phyloP scores from a whole-genome alignment of 2,113 vertebrate genomes.

The Prionailurus bengalensis region DNA sequence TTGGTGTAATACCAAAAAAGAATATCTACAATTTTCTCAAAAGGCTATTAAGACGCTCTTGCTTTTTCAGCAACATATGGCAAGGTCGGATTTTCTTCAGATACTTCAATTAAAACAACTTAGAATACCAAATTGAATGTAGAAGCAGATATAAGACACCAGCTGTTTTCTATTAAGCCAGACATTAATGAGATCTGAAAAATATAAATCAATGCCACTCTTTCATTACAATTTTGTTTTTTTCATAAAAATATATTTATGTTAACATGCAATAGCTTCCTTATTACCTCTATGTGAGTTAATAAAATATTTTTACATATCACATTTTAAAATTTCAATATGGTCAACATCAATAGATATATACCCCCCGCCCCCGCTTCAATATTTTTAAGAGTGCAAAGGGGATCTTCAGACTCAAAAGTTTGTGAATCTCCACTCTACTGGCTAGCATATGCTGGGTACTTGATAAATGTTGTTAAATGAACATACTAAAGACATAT shows the following conservation, averaged over 20 bases:
- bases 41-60: neutral
- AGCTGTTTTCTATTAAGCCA: neutral
- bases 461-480: neutral
- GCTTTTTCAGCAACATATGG: neutral
- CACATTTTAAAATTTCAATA: neutral
- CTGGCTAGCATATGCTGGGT: neutral
- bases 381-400: slow-evolving; percentile 29
- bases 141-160: neutral
- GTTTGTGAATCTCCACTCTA: neutral
- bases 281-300: slow-evolving; percentile 2
- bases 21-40: neutral
- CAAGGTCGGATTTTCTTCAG: neutral
- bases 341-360: neutral
- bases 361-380: neutral
- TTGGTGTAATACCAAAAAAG: neutral
- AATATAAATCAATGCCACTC: neutral
- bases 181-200: neutral
- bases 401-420: neutral
- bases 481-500: neutral
- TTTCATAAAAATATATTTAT: neutral
- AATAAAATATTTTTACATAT: neutral
- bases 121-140: neutral
- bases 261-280: neutral
- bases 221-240: neutral
- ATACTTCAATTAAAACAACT: neutral